phyloP scores from a whole-genome alignment of 2,888 invertebrate species.

The Drosophila vallismaia region DNA sequence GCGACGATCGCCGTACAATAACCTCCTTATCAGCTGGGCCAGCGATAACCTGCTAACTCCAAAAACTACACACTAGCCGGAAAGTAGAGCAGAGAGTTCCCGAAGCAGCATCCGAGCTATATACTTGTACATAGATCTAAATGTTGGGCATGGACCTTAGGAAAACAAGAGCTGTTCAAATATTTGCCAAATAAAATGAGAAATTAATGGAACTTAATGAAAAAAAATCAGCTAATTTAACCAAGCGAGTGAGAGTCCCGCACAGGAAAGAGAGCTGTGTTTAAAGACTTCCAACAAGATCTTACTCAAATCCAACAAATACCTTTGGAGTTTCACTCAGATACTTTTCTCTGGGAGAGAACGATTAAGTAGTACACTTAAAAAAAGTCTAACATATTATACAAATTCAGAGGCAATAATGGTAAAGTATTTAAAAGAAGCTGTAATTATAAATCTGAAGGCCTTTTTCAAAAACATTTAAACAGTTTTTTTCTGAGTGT shows the following conservation, averaged over 20 bases:
- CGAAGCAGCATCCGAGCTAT: constrained; percentile 51
- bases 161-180: constrained; percentile 19
- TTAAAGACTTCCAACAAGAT: neutral
- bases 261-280: constrained; percentile 9
- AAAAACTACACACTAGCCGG: constrained; percentile 45
- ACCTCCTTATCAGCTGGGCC: constrained; percentile 74
- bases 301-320: constrained; percentile 25
- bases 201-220: constrained; percentile 19
- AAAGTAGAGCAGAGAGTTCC: constrained; percentile 55
- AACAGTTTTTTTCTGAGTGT: neutral
- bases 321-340: constrained; percentile 16
- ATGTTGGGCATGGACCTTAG: neutral
- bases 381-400: neutral
- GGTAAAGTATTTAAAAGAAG: too few relatives aligned
- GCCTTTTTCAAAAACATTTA: neutral
- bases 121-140: neutral
- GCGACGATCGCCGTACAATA: constrained; percentile 59
- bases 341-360: neutral
- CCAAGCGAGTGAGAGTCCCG: neutral
- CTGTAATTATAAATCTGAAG: neutral
- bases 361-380: neutral
- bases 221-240: constrained; percentile 3
- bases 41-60: constrained; percentile 75
- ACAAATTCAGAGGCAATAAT: neutral
- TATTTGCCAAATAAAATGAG: constrained; percentile 30